These are phyloP conservation scores for Drosophila monieri DNA, from an alignment of 2,888 invertebrate species.

Conservation along the genomic window DNA sequence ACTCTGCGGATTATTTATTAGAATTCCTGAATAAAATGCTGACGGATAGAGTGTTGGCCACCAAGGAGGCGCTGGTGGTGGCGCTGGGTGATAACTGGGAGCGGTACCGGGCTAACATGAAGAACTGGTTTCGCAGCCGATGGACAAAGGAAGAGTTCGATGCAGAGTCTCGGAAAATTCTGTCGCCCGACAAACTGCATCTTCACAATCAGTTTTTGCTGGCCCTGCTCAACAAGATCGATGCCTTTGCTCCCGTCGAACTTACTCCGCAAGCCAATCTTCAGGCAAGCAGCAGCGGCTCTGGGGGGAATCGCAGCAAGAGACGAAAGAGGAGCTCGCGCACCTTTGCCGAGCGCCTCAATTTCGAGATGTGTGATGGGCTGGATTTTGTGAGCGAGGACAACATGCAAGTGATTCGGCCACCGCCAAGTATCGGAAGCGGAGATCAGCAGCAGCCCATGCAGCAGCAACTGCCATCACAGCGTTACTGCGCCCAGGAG, in stretches of 20 bases:
- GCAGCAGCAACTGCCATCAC: constrained; percentile 77
- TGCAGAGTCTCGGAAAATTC: constrained; percentile 89
- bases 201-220: constrained; percentile 93
- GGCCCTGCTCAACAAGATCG: constrained; percentile 91
- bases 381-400: constrained; percentile 86
- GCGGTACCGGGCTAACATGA: constrained; percentile 89
- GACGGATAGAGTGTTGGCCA: constrained; percentile 75
- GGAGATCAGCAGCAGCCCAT: constrained; percentile 77
- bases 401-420: constrained; percentile 76
- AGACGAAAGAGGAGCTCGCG: constrained; percentile 85
- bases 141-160: constrained; percentile 94
- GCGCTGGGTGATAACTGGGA: constrained; percentile 88
- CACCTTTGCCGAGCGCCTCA: constrained; percentile 85
- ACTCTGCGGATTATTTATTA: background rate
- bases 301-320: constrained; percentile 67
- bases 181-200: constrained; percentile 90
- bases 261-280: constrained; percentile 15
- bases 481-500: constrained; percentile 89
- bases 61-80: constrained; percentile 79
- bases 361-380: constrained; percentile 87
- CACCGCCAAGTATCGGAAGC: constrained; percentile 52
- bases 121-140: constrained; percentile 90
- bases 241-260: constrained; percentile 70
- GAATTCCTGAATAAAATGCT: constrained; percentile 35
- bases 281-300: constrained; percentile 39